These are phyloP conservation scores for Tursiops truncatus DNA, from an alignment of 2,113 vertebrate species.

Conservation along the genomic window DNA sequence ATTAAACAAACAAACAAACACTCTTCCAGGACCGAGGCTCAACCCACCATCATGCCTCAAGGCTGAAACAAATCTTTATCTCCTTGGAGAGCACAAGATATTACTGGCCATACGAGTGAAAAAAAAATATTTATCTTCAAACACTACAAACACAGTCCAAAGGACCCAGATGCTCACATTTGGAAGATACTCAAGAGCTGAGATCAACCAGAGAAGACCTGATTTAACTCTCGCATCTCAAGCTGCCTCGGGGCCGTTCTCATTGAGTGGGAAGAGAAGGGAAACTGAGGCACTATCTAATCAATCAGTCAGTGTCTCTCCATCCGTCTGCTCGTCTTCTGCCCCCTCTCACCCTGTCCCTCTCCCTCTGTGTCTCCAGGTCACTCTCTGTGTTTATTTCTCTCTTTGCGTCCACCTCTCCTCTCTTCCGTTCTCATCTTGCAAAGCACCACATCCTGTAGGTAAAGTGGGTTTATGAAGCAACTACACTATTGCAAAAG, in stretches of 20 bases:
- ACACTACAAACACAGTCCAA: neutral
- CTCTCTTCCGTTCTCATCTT: neutral
- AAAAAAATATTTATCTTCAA: neutral
- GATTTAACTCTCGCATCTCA: neutral
- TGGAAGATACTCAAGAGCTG: neutral
- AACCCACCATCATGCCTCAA: neutral
- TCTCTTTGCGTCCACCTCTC: neutral
- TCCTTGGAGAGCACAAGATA: neutral
- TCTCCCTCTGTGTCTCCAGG: neutral
- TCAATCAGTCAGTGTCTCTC: neutral
- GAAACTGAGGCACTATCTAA: neutral
- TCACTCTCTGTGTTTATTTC: neutral
- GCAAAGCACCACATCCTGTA: neutral
- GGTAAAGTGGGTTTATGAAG: neutral
- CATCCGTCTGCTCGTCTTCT: neutral
- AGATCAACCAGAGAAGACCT: neutral
- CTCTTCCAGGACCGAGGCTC: neutral
- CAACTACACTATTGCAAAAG: neutral
- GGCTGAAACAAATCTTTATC: neutral
- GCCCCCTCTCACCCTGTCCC: neutral
- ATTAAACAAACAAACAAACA: neutral
- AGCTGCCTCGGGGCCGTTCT: neutral
- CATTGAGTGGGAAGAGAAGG: neutral
- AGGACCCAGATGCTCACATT: neutral
- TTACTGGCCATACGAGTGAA: neutral